Evolutionary conservation across 2,888 invertebrate genomes (phyloP).

Genomic region (Drosophila emarginata): DNA sequence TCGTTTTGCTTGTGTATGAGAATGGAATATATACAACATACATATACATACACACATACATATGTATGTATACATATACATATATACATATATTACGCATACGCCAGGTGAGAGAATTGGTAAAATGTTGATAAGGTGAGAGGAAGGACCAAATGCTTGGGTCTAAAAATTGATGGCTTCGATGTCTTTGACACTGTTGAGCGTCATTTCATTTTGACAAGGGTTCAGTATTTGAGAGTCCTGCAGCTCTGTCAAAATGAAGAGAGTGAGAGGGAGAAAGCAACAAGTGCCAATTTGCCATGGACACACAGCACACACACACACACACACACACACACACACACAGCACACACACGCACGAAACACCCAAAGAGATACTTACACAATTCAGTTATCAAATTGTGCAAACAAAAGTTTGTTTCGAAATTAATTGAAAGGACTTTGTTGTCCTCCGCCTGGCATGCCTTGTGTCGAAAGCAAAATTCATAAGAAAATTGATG

Average conservation of each 20-base stretch:
- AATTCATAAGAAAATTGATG: slow-evolving; percentile 42
- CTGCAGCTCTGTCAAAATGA: slow-evolving; percentile 12
- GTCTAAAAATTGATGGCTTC: slow-evolving; percentile 52
- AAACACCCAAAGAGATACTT: slow-evolving; percentile 16
- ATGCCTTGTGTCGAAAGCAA: slow-evolving; percentile 17
- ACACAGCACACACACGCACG: neutral
- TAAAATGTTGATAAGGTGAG: slow-evolving; percentile 15
- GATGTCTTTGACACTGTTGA: slow-evolving; percentile 63
- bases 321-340: slow-evolving; percentile 8
- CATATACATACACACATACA: no score
- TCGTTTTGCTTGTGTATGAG: slow-evolving; percentile 6
- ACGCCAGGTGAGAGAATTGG: slow-evolving; percentile 48
- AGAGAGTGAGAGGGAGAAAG: neutral
- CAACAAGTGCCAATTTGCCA: slow-evolving; percentile 53
- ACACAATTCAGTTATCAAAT: slow-evolving; percentile 48
- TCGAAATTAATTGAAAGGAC: slow-evolving; percentile 66
- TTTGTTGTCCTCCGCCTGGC: slow-evolving; percentile 18
- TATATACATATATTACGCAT: slow-evolving; percentile 38
- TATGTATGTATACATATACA: slow-evolving; percentile 10
- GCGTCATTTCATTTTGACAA: slow-evolving; percentile 62
- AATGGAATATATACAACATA: slow-evolving; percentile 12
- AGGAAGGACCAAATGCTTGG: neutral
- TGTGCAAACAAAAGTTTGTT: slow-evolving; percentile 67
- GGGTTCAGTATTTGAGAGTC: slow-evolving; percentile 54
- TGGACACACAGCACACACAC: slow-evolving; percentile 7